These are phyloP conservation scores for Rhizoglyphus robini DNA, from an alignment of 1,140 invertebrate genomes.

Conservation along the genomic window DNA sequence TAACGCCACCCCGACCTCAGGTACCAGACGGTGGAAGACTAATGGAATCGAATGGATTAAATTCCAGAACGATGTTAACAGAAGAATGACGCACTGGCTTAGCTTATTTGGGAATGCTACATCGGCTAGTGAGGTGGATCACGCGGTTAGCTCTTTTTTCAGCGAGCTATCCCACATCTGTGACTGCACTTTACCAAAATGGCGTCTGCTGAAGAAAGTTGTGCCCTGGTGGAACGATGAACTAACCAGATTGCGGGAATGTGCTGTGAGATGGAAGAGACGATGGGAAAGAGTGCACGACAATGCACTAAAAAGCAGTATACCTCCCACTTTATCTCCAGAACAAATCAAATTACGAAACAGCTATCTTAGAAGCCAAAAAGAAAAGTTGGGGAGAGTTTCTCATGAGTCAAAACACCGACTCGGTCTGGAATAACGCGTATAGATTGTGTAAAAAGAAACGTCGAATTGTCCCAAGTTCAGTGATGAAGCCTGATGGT, in stretches of 20 bases:
- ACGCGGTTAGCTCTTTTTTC: too few species aligned
- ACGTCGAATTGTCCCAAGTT: neutral
- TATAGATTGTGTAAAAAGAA: neutral
- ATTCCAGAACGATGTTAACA: too few species aligned
- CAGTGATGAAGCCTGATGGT: neutral
- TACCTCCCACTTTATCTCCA: neutral
- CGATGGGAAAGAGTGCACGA: neutral
- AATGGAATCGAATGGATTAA: too few species aligned
- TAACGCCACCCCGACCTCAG: too few species aligned
- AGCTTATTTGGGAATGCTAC: too few species aligned
- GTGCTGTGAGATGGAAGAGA: neutral
- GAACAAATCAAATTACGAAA: neutral
- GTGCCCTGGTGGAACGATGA: neutral
- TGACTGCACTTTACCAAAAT: too few species aligned
- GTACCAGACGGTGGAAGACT: too few species aligned
- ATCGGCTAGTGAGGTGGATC: too few species aligned
- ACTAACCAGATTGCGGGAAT: neutral
- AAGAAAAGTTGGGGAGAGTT: neutral
- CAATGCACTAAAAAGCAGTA: neutral
- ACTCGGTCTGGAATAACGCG: neutral
- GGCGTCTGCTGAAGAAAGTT: too few species aligned
- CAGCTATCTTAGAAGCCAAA: neutral
- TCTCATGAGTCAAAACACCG: neutral
- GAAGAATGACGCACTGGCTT: too few species aligned
- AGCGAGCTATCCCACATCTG: neutral